Evolutionary conservation across 2,113 vertebrate genomes (phyloP).

Genomic region (Oxygymnocypris stewartii): DNA sequence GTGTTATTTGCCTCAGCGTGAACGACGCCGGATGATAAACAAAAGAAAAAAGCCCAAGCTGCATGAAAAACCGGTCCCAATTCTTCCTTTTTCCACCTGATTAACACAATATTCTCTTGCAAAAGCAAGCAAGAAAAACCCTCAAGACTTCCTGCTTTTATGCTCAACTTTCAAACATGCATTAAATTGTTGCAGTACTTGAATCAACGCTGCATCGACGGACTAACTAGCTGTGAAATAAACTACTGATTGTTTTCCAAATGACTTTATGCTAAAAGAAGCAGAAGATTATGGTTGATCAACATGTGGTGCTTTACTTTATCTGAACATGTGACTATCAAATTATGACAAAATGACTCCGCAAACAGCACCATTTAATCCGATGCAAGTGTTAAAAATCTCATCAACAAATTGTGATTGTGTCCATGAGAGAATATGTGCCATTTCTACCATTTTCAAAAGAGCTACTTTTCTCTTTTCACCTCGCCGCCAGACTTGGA

Average conservation of each 20-base stretch:
- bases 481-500: background rate
- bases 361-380: background rate
- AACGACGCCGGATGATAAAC: background rate
- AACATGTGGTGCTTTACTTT: constrained; percentile 2
- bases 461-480: background rate
- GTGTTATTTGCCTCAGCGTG: background rate
- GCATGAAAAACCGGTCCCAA: constrained; percentile 22
- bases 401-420: background rate
- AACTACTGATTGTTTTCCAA: constrained; percentile 37
- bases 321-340: background rate
- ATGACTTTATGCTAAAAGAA: constrained; percentile 25
- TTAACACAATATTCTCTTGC: constrained; percentile 37
- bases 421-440: background rate
- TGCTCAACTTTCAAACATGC: constrained; percentile 28
- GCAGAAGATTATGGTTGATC: background rate
- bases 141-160: background rate
- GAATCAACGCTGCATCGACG: constrained; percentile 2
- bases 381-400: background rate
- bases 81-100: constrained; percentile 13
- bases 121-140: background rate
- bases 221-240: constrained; percentile 38
- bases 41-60: background rate
- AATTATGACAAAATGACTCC: background rate
- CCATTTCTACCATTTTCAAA: background rate
- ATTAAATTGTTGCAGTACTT: constrained; percentile 13